Percentiles rank a stretch among this genome's conserved stretches.
These are phyloP conservation scores for Anguilla rostrata DNA, from an alignment of 2,113 vertebrate species.

Conservation along the genomic window DNA sequence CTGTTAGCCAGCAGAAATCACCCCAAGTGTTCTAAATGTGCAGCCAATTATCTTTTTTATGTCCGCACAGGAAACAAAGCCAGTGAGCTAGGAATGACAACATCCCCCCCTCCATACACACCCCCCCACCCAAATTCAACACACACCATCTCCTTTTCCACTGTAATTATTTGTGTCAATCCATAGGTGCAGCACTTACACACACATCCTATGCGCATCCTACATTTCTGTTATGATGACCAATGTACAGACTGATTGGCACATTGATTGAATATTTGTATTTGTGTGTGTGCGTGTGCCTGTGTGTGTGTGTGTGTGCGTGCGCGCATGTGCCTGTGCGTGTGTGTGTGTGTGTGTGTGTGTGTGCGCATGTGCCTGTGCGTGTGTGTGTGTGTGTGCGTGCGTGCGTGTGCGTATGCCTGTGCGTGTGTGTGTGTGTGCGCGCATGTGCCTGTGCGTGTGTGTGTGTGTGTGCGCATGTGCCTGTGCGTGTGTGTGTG, in stretches of 20 bases:
- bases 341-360: too few relatives aligned
- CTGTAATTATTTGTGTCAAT: background rate
- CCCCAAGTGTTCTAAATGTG: background rate
- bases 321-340: too few relatives aligned
- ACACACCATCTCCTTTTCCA: background rate
- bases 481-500: too few relatives aligned
- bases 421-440: too few relatives aligned
- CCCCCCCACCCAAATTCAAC: background rate
- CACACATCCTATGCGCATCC: background rate
- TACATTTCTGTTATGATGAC: background rate
- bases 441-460: too few relatives aligned
- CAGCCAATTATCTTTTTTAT: constrained; percentile 2
- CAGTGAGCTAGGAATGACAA: background rate
- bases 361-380: too few relatives aligned
- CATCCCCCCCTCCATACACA: background rate
- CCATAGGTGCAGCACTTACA: background rate
- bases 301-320: too few relatives aligned
- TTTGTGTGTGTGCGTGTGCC: too few relatives aligned
- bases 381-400: too few relatives aligned
- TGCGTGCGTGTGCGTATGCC: too few relatives aligned
- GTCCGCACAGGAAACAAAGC: constrained; percentile 13
- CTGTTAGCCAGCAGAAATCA: background rate
- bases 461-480: too few relatives aligned
- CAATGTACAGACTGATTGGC: background rate
- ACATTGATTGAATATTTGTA: background rate